Evolutionary conservation across 2,797 vertebrate genomes (phyloP).

Genomic region (Cichlasoma orientale): DNA sequence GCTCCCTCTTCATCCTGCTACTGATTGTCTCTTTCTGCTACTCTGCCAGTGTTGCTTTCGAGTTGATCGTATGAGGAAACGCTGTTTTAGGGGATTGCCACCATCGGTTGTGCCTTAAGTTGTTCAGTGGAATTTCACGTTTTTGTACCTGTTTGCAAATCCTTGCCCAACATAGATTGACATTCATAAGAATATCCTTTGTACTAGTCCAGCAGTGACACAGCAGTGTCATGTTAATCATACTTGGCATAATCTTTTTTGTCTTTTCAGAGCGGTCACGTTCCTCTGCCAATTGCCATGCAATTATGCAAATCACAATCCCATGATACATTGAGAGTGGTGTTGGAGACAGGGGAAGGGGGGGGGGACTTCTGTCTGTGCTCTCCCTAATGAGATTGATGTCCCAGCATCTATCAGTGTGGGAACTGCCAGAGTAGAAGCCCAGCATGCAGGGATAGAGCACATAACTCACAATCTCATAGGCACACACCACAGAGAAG

Average conservation of each 20-base stretch:
- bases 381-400: slow-evolving; percentile 76
- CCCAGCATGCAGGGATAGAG: slow-evolving; percentile 36
- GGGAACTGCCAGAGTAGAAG: slow-evolving; percentile 59
- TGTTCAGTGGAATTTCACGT: background rate
- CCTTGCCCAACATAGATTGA: background rate
- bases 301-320: slow-evolving; percentile 77
- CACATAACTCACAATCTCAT: slow-evolving; percentile 43
- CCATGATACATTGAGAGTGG: slow-evolving; percentile 61
- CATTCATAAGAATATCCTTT: slow-evolving; percentile 31
- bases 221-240: slow-evolving; percentile 53
- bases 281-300: slow-evolving; percentile 63
- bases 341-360: slow-evolving; percentile 3
- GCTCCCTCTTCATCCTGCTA: background rate
- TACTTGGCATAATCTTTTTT: slow-evolving; percentile 40
- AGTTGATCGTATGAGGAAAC: slow-evolving; percentile 13
- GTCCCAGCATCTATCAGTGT: slow-evolving; percentile 68
- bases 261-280: slow-evolving; percentile 34
- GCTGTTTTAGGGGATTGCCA: background rate
- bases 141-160: background rate
- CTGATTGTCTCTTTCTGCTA: background rate
- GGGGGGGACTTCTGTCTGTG: slow-evolving; percentile 27
- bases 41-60: slow-evolving; percentile 32
- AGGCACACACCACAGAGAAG: slow-evolving; percentile 30
- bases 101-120: slow-evolving; percentile 8
- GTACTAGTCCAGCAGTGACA: background rate